Conservation (phyloP, 2,113 vertebrate genomes). For the Carassius auratus region DNA sequence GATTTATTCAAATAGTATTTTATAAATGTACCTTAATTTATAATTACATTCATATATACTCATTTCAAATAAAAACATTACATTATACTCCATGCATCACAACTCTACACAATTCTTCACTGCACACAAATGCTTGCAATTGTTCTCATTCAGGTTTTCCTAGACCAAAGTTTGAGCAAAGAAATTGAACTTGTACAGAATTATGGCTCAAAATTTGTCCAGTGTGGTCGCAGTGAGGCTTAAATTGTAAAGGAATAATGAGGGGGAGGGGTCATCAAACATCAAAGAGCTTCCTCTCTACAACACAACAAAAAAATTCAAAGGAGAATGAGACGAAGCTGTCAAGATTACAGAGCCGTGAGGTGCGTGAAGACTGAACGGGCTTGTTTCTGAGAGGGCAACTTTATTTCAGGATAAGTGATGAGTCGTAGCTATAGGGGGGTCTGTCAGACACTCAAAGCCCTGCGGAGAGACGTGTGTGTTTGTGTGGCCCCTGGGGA, state of each 20-base stretch:
- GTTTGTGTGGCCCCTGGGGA: conserved; percentile 9
- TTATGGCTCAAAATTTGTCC: not conserved
- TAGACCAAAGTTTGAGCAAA: not conserved
- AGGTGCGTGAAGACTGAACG: not conserved
- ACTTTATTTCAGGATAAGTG: conserved; percentile 28
- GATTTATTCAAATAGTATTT: not conserved
- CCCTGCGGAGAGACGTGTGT: conserved; percentile 1
- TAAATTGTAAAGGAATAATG: not conserved
- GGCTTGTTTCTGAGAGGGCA: conserved; percentile 3
- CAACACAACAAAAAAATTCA: not conserved
- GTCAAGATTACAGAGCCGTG: conserved; percentile 17
- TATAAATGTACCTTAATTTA: not conserved
- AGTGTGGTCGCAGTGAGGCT: not conserved
- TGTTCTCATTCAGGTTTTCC: not conserved
- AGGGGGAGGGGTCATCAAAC: not conserved
- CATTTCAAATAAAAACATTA: not conserved
- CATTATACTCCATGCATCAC: not conserved
- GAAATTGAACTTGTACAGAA: not conserved
- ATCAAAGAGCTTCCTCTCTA: not conserved
- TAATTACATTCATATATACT: not conserved
- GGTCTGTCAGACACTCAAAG: conserved; percentile 39
- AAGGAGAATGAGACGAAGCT: conserved; percentile 16
- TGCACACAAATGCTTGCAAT: not conserved
- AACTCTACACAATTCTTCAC: not conserved
- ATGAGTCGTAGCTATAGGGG: not conserved